Evolutionary conservation across 2,888 invertebrate genomes (phyloP), one percentile per base, ranked within the genome.

Genomic region (Meiosimyza decipiens): DNA sequence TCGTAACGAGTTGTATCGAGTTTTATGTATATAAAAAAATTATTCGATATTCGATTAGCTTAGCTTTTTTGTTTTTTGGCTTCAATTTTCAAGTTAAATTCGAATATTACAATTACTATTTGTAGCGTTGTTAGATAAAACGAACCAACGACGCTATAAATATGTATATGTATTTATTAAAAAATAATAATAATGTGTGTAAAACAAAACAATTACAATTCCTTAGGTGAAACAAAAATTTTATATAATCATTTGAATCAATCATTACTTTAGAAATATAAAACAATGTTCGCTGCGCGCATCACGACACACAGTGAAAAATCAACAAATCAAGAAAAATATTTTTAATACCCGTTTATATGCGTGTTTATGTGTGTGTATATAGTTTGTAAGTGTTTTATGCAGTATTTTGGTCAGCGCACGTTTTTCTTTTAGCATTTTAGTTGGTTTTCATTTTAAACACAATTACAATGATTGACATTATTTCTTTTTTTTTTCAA

Each of bases 51-150:
- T 51, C 65, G 52, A 67, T 72, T 67, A 66, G 72, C 67, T 67
- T 66, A 47, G 55, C 55, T 62, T 72, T 63, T 68, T 72, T 47
- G 28, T 66, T 60, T 15, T 72, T 72, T 72, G 72, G 72, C 72
- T 72, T 72, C 64, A 64, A 16, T 68, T 72, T 33, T 47, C 51
- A 51, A 55, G 63, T 72, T 72, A 68, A 72, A 72, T 72, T 72
- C 72, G 72, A 69, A 68, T 72, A 68, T 71, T 71, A 63, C 40
- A 40, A 40, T 40, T 40, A 62, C 28, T 63, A 63, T 72, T 64
- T 68, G 54, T 52, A 70, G 63, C 59, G 59, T 28, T 60, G 9
- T 60, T 47, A 70, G 63, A 70, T 33, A n/a, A 22, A 59, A 50
- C 49, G 12, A 9, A 18, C 49, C 57, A 47, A 59, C 50, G 60